phyloP scores from a whole-genome alignment of 2,113 vertebrate genomes.

The Otus sunia region DNA sequence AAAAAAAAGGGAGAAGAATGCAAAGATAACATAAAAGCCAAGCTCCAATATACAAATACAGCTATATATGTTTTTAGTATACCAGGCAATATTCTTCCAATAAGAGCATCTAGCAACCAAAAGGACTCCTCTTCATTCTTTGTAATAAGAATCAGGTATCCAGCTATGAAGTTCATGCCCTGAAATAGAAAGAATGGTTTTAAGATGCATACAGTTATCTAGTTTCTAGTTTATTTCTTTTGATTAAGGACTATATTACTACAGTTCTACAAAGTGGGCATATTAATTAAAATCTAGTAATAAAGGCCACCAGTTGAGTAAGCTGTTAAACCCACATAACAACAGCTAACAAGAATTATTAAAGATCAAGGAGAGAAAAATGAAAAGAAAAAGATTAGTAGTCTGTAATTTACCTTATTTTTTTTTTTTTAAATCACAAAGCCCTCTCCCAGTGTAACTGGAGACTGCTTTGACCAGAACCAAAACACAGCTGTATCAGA shows the following conservation, averaged over 20 bases:
- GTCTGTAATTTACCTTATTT: background rate
- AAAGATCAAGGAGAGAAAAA: background rate
- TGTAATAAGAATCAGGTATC: constrained; percentile 92
- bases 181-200: constrained; percentile 61
- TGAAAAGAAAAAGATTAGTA: background rate
- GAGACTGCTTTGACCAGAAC: background rate
- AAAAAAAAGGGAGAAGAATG: background rate
- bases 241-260: background rate
- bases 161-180: constrained; percentile 97
- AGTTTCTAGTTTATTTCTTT: background rate
- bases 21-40: background rate
- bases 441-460: background rate
- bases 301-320: background rate
- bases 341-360: background rate
- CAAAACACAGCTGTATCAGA: background rate
- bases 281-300: background rate
- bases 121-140: constrained; percentile 93
- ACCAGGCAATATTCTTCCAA: constrained; percentile 92
- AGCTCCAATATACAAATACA: background rate
- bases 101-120: constrained; percentile 92
- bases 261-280: background rate
- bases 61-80: background rate
- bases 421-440: background rate
- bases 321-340: background rate
- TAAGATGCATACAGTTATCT: background rate